Conservation (phyloP, 2,888 invertebrate species). For the Dryomyza anilis region DNA sequence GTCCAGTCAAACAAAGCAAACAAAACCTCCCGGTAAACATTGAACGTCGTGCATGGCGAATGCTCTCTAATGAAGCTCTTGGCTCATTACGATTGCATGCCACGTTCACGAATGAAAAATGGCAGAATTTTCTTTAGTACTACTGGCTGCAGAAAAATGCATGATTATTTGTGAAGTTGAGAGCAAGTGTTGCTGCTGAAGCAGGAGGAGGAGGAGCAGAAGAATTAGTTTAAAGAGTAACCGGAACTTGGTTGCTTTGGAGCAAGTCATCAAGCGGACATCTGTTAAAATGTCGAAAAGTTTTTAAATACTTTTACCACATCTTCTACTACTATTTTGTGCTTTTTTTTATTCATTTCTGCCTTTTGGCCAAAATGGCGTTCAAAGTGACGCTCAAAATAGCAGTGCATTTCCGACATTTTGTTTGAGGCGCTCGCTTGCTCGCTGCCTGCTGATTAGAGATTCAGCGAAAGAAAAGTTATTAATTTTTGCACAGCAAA, state of each 20-base stretch:
- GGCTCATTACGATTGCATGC: constrained; percentile 11
- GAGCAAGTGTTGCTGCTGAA: no score
- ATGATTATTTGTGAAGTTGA: no score
- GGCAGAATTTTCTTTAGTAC: neutral
- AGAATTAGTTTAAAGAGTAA: no score
- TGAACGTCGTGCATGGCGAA: neutral
- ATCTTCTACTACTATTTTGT: neutral
- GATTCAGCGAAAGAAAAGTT: no score
- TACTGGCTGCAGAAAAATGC: neutral
- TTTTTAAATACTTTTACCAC: constrained; percentile 18
- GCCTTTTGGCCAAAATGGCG: no score
- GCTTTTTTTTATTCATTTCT: neutral
- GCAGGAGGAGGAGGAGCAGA: no score
- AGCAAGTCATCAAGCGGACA: constrained; percentile 21
- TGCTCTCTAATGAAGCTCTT: constrained; percentile 23
- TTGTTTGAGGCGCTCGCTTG: no score
- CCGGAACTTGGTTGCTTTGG: no score
- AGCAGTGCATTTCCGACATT: neutral
- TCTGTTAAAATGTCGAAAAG: constrained; percentile 21
- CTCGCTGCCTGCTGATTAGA: constrained; percentile 2
- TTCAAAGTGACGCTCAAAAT: neutral
- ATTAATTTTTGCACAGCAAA: constrained; percentile 17
- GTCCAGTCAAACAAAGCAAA: neutral
- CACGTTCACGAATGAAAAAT: constrained; percentile 19
- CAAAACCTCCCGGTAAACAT: no score